These are phyloP conservation scores for Strix occidentalis DNA, from an alignment of 2,797 vertebrate species.

Conservation along the genomic window DNA sequence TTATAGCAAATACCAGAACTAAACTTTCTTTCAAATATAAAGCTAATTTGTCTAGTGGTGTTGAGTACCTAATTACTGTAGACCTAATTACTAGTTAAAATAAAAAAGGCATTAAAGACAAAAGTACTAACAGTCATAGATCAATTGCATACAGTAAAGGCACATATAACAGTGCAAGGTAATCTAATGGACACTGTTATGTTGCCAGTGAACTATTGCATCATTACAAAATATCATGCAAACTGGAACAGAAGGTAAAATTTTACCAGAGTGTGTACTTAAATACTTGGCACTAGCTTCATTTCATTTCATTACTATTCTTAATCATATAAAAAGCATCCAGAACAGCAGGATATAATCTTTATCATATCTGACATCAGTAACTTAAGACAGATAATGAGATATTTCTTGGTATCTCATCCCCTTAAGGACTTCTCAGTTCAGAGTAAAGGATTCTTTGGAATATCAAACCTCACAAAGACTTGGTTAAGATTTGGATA, in stretches of 20 bases:
- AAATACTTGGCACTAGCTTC: neutral
- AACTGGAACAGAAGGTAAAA: neutral
- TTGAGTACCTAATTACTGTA: neutral
- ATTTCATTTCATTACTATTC: neutral
- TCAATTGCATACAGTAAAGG: neutral
- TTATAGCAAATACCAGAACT: neutral
- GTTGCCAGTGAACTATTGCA: neutral
- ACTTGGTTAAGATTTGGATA: neutral
- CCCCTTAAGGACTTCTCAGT: neutral
- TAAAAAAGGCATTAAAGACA: neutral
- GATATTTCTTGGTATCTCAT: neutral
- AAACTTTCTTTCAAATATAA: neutral
- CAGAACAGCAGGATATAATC: neutral
- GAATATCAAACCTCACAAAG: neutral
- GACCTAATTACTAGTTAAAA: neutral
- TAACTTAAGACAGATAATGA: neutral
- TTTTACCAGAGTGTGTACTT: neutral
- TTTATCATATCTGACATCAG: neutral
- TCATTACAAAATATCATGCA: neutral
- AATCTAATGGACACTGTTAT: neutral
- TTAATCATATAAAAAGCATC: neutral
- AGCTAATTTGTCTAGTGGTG: neutral
- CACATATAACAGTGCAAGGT: neutral
- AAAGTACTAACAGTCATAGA: neutral
- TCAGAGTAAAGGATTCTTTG: neutral